Evolutionary conservation across 2,113 vertebrate genomes (phyloP).

Genomic region (Meleagris gallopavo): DNA sequence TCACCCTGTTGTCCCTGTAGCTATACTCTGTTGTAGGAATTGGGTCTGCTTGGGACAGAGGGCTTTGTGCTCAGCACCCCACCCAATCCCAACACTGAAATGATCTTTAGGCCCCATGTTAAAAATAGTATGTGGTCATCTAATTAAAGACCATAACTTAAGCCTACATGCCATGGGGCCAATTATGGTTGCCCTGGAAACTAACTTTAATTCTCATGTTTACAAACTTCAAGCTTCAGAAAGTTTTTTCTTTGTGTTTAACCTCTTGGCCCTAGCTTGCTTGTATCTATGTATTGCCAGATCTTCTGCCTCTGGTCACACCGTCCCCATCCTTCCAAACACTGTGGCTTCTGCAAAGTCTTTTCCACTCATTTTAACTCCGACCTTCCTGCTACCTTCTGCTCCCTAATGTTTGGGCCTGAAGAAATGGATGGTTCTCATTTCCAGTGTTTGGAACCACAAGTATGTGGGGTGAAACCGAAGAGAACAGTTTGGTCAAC

Average conservation of each 20-base stretch:
- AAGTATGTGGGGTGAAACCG: slow-evolving; percentile 22
- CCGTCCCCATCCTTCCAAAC: background rate
- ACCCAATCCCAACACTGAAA: background rate
- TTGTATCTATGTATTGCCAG: background rate
- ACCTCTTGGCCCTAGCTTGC: background rate
- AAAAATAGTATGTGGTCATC: slow-evolving; percentile 15
- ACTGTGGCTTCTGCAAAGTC: background rate
- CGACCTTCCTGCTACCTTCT: background rate
- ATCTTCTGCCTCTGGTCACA: background rate
- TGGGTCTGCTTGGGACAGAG: background rate
- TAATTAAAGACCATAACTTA: slow-evolving; percentile 3
- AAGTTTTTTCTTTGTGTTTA: slow-evolving; percentile 1
- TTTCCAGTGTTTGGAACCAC: background rate
- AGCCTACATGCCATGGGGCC: background rate
- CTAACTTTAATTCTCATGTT: slow-evolving; percentile 10
- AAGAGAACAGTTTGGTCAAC: background rate
- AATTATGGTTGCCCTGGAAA: slow-evolving; percentile 10
- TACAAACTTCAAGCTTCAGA: background rate
- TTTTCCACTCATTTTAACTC: background rate
- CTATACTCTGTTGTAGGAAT: background rate
- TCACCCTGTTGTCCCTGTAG: background rate
- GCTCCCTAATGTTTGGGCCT: background rate
- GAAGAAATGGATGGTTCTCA: background rate
- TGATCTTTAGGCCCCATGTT: background rate
- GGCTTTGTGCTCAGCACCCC: background rate